Evolutionary conservation across 2,113 vertebrate species (phyloP), one percentile per base, ranked within the genome.

Genomic region (Hydropotes inermis): DNA sequence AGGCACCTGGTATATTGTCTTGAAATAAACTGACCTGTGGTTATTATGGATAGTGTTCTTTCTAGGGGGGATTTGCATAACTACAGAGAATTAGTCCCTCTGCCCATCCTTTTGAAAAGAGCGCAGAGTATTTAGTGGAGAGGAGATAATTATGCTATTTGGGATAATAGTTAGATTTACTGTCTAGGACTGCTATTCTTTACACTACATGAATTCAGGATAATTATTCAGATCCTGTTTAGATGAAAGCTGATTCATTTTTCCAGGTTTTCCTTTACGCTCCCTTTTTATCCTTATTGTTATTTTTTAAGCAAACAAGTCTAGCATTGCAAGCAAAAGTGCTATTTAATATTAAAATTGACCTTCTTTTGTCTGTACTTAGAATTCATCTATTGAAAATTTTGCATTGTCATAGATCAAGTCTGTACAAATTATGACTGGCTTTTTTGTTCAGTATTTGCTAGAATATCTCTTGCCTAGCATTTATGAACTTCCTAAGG

Each of bases 141-240:
- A 98, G 47, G 36, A 98, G 47, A 52, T 95, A 98, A 99, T 98
- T 98, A 97, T 21, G 90, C 6, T 97, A 96, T 98, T 98, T 61
- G 33, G 87, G 91, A 93, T 97, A 98, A 98, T 98, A 97, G 93
- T 97, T 90, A 97, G 89, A 57, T 98, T 98, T 98, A 96, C 82
- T 97, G 64, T 97, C 86, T 98, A 86, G 47, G 83, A 98, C 88
- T 74, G 14, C 50, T 97, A 88, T 98, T 98, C 91, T 96, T 98
- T 98, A 90, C 45, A 95, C 88, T 93, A 95, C 90, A 97, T 96
- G 97, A 78, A 98, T 97, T 97, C 9, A 89, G 95, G 96, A 82
- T 95, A 98, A 93, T 98, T 98, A 14, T 8, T 97, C 93, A 97
- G 96, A 89, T 98, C 64, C 58, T 98, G 15, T 98, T 98, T 98